phyloP scores from a whole-genome alignment of 2,113 vertebrate genomes.

The Xenopus tropicalis region UCB_Xtro_10.0 CM004448.2:111462501-111463000 shows the following conservation, averaged over 20 bases:
- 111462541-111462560: constrained; percentile 76
- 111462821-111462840: constrained; percentile 62
- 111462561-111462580: constrained; percentile 46
- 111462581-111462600: background rate
- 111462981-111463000: constrained; percentile 45
- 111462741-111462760: constrained; percentile 53
- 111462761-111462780: background rate
- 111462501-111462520: constrained; percentile 69
- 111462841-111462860: constrained; percentile 62
- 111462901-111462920: constrained; percentile 68
- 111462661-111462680: constrained; percentile 70
- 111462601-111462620: constrained; percentile 52
- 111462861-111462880: constrained; percentile 45
- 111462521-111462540: constrained; percentile 76
- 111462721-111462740: constrained; percentile 59
- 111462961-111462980: constrained; percentile 65
- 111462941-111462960: constrained; percentile 49
- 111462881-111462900: constrained; percentile 54
- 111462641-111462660: constrained; percentile 44
- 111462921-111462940: constrained; percentile 66
- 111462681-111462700: constrained; percentile 63
- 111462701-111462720: constrained; percentile 54
- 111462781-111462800: too few relatives aligned
- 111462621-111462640: constrained; percentile 65
- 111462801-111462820: background rate